These are phyloP conservation scores for Trachelus stipa DNA, from an alignment of 2,888 invertebrate species.

Conservation along the genomic window DNA sequence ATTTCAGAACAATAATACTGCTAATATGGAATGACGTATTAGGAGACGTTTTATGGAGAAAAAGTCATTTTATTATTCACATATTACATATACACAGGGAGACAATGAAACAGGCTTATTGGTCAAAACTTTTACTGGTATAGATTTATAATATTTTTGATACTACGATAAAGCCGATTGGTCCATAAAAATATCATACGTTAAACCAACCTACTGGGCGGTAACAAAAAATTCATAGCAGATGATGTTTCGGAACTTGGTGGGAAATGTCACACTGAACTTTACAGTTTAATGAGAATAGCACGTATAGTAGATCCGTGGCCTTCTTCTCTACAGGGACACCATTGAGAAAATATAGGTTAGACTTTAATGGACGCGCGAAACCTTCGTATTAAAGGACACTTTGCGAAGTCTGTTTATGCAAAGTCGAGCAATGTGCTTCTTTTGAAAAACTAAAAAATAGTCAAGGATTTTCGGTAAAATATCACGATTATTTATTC, in stretches of 20 bases:
- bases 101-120: neutral
- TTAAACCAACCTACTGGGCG: neutral
- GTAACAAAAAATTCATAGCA: neutral
- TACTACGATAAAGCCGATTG: neutral
- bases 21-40: neutral
- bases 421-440: neutral
- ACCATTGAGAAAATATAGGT: neutral
- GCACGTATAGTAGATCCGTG: neutral
- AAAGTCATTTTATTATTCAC: neutral
- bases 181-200: neutral
- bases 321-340: neutral
- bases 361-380: neutral
- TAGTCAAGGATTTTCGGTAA: neutral
- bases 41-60: neutral
- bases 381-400: neutral
- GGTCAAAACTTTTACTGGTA: neutral
- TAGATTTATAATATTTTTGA: no score
- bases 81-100: neutral
- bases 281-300: conserved; percentile 23
- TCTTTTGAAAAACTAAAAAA: neutral
- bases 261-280: conserved; percentile 44
- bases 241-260: neutral
- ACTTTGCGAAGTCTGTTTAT: neutral
- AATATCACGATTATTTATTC: neutral
- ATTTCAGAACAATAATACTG: neutral